Percentiles rank a stretch among this genome's conserved stretches.
Conservation (phyloP, 2,888 invertebrate genomes). For the Stenoptilia bipunctidactyla region DNA sequence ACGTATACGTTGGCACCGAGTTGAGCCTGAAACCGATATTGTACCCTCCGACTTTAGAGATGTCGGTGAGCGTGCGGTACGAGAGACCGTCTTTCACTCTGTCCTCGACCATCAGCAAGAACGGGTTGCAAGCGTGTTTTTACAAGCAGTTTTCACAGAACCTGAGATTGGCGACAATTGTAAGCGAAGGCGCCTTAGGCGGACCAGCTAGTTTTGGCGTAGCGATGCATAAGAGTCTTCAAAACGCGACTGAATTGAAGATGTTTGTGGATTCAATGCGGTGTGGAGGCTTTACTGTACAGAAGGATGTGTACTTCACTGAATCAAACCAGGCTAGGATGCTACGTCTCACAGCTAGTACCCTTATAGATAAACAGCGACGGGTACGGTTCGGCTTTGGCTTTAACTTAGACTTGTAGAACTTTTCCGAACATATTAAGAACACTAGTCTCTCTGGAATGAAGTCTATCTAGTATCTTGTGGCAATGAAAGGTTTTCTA, state of each 20-base stretch:
- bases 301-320: slow-evolving; percentile 46
- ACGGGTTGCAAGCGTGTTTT: slow-evolving; percentile 48
- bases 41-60: slow-evolving; percentile 32
- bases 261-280: slow-evolving; percentile 54
- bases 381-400: slow-evolving; percentile 53
- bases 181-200: slow-evolving; percentile 35
- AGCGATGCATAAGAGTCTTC: slow-evolving; percentile 44
- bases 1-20: slow-evolving; percentile 44
- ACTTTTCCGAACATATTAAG: slow-evolving; percentile 18
- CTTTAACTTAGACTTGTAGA: slow-evolving; percentile 49
- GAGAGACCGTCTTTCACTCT: slow-evolving; percentile 33
- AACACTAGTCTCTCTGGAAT: no score
- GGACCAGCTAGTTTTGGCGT: slow-evolving; percentile 37
- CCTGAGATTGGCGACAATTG: slow-evolving; percentile 43
- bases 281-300: slow-evolving; percentile 54
- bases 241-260: slow-evolving; percentile 47
- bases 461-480: neutral
- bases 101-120: slow-evolving; percentile 43
- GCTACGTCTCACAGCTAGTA: slow-evolving; percentile 41
- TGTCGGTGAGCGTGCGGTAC: slow-evolving; percentile 48
- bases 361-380: slow-evolving; percentile 47
- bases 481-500: slow-evolving; percentile 28
- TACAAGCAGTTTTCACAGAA: slow-evolving; percentile 46
- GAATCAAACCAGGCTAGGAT: slow-evolving; percentile 45
- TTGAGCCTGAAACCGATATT: slow-evolving; percentile 37